phyloP scores from a whole-genome alignment of 1,140 invertebrate species.

The Macrobrachium nipponense region DNA sequence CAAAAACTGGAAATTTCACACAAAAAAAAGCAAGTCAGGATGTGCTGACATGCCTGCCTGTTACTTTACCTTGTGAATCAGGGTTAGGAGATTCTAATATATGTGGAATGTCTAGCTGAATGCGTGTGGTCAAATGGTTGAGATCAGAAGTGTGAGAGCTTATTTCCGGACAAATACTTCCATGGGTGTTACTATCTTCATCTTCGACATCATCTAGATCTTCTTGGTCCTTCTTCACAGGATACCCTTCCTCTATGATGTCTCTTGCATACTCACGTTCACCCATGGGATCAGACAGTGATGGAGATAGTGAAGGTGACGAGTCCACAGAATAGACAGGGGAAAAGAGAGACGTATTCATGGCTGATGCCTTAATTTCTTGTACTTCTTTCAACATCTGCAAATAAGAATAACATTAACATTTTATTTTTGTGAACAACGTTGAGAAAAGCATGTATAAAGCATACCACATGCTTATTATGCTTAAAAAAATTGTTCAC shows the following conservation, averaged over 20 bases:
- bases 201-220: conserved; percentile 39
- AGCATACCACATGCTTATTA: too few relatives aligned
- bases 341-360: conserved; percentile 54
- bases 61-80: conserved; percentile 9
- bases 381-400: conserved; percentile 51
- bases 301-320: conserved; percentile 29
- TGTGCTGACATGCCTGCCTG: neutral
- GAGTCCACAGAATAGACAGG: conserved; percentile 51
- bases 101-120: conserved; percentile 56
- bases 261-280: conserved; percentile 25
- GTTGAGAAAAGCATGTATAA: neutral
- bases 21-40: neutral
- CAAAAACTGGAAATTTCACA: neutral
- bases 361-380: conserved; percentile 50
- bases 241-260: conserved; percentile 26
- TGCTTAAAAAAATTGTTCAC: too few relatives aligned
- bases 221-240: conserved; percentile 40
- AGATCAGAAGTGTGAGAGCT: conserved; percentile 32
- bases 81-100: conserved; percentile 46
- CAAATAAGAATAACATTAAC: neutral
- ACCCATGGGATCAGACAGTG: conserved; percentile 8
- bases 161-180: conserved; percentile 1
- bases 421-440: too few relatives aligned
- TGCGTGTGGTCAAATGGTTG: conserved; percentile 44
- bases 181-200: conserved; percentile 16